Conservation (phyloP, 2,888 invertebrate species). For the Lordiphosa andalusiaca region DNA sequence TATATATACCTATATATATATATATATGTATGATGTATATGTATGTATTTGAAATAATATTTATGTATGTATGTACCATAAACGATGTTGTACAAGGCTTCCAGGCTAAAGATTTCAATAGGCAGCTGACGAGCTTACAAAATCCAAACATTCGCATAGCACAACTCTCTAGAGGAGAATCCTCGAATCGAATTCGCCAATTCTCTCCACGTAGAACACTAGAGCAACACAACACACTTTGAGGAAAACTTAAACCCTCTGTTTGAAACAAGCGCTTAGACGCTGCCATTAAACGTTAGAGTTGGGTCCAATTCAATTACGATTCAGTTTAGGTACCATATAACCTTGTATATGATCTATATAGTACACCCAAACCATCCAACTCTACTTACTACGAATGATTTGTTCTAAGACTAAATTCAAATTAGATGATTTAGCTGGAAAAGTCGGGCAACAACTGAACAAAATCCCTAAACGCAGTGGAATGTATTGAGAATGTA, state of each 20-base stretch:
- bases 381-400: conserved; percentile 10
- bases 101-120: conserved; percentile 59
- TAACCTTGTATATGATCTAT: too few relatives aligned
- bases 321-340: too few relatives aligned
- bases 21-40: conserved; percentile 48
- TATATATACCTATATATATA: conserved; percentile 44
- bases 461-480: conserved; percentile 41
- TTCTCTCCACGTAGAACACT: conserved; percentile 20
- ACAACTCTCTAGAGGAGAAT: conserved; percentile 39
- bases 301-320: too few relatives aligned
- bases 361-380: too few relatives aligned
- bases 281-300: conserved; percentile 20
- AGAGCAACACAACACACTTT: conserved; percentile 17
- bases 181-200: conserved; percentile 62
- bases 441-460: conserved; percentile 12
- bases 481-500: conserved; percentile 71
- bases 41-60: conserved; percentile 59
- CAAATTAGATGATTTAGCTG: conserved; percentile 18
- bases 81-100: conserved; percentile 71
- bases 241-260: conserved; percentile 14
- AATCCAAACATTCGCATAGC: conserved; percentile 63
- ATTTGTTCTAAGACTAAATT: conserved; percentile 30
- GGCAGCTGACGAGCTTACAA: conserved; percentile 57
- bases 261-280: conserved; percentile 45
- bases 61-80: conserved; percentile 60